Conservation (phyloP, 2,888 invertebrate species). For the Heteromurus nitidus region DNA sequence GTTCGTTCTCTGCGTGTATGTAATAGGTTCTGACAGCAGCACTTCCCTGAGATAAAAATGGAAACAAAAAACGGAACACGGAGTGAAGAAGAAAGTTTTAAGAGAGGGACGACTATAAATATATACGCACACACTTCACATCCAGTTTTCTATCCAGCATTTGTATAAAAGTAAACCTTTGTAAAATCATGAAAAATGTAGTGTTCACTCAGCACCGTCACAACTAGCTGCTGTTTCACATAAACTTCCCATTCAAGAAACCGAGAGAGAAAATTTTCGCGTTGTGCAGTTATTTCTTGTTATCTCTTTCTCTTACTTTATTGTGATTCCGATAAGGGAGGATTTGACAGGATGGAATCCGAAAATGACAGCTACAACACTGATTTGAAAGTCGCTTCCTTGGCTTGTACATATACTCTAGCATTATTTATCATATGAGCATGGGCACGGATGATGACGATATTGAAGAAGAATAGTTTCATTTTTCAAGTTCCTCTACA, state of each 20-base stretch:
- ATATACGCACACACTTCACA: conserved; percentile 23
- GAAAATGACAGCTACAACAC: background rate
- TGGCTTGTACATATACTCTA: background rate
- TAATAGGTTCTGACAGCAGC: conserved; percentile 38
- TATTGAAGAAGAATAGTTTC: background rate
- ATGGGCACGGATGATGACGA: background rate
- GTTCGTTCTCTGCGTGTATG: background rate
- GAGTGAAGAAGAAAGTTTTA: no score
- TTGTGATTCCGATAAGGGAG: background rate
- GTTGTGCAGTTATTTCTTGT: background rate
- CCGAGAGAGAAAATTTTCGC: no score
- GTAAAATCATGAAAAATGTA: conserved; percentile 38
- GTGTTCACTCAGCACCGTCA: background rate
- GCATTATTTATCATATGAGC: background rate
- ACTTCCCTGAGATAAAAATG: conserved; percentile 34
- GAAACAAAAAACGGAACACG: conserved; percentile 29
- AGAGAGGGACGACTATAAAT: no score
- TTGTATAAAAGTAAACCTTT: background rate
- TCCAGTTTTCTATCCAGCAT: conserved; percentile 24
- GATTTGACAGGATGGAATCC: conserved; percentile 1
- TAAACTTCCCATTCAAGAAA: no score
- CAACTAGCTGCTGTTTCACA: no score
- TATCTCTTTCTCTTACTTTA: background rate
- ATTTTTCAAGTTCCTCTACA: background rate
- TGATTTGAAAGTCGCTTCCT: background rate